Evolutionary conservation across 2,888 invertebrate species (phyloP), one percentile per base, ranked within the genome.

Genomic region (Dexiosoma caninum): DNA sequence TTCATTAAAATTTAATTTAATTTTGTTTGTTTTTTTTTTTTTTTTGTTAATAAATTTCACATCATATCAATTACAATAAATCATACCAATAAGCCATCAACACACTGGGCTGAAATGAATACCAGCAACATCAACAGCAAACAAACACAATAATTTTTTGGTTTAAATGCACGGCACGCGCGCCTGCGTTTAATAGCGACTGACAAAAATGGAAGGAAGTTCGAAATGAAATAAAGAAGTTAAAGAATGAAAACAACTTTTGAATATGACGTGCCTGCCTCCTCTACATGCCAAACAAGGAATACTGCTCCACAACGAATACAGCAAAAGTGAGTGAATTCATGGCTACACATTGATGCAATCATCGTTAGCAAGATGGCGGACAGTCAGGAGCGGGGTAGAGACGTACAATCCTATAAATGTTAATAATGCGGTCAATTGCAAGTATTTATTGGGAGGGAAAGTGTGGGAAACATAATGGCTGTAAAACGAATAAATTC

Each of bases 141-240:
- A 30, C 35, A 57, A 19, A 2, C 40, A 74, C 64, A 64, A 60
- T 62, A 32, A 64, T 35, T 30, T n/a, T n/a, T 51, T 42, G 32
- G 21, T 83, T 76, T 67, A 67, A 78, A 84, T 83, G 78, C 83
- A 67, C 40, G 69, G 79, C 84, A 85, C 84, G 84, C 79, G 82
- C 83, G 64, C 76, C 35, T 78, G 80, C 80, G 79, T 79, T 77
- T 67, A 74, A 75, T 51, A 62, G 53, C 57, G 44, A 42, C 55
- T 53, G 67, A 79, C 80, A 44, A 72, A 82, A 77, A 78, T 71
- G 79, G 75, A 76, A 79, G 82, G 78, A 78, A 81, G 60, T 69
- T 69, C 62, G 55, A 55, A 67, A 59, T 19, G 66, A 55, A 75
- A 79, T 75, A 69, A 64, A 75, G 40, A 51, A 60, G 49, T 75